Conservation (phyloP, 2,797 vertebrate species). For the Masticophis lateralis region DNA sequence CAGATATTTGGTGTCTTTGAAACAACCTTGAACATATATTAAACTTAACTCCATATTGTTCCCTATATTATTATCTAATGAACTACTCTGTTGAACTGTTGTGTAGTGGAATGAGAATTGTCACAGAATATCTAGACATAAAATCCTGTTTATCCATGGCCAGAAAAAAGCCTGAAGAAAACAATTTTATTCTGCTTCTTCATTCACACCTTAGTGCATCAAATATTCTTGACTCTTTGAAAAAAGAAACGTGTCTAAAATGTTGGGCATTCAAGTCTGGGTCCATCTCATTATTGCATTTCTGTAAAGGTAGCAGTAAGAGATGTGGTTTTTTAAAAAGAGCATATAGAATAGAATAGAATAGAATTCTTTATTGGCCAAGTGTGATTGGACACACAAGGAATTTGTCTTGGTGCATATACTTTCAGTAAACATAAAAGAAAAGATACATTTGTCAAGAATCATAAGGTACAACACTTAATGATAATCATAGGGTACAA, state of each 20-base stretch:
- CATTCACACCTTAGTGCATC: background rate
- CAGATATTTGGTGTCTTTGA: constrained; percentile 5
- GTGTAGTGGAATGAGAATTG: background rate
- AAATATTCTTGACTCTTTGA: background rate
- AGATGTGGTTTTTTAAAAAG: background rate
- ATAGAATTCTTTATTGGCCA: no score
- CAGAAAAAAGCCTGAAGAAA: background rate
- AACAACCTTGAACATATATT: background rate
- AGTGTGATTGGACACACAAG: no score
- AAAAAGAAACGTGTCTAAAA: background rate
- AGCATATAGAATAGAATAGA: background rate
- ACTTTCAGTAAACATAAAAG: no score
- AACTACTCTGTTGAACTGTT: background rate
- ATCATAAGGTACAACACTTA: no score
- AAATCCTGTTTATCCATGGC: background rate
- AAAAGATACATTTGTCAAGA: no score
- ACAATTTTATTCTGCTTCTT: background rate
- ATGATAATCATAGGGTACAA: no score
- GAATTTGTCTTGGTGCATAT: no score
- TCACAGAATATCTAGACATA: background rate
- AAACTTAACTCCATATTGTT: background rate
- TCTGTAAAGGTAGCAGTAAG: background rate
- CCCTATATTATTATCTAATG: constrained; percentile 4
- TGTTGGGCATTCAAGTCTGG: background rate
- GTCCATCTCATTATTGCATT: background rate